Conservation (phyloP, 2,113 vertebrate species). For the Pomatostomus ruficeps region DNA sequence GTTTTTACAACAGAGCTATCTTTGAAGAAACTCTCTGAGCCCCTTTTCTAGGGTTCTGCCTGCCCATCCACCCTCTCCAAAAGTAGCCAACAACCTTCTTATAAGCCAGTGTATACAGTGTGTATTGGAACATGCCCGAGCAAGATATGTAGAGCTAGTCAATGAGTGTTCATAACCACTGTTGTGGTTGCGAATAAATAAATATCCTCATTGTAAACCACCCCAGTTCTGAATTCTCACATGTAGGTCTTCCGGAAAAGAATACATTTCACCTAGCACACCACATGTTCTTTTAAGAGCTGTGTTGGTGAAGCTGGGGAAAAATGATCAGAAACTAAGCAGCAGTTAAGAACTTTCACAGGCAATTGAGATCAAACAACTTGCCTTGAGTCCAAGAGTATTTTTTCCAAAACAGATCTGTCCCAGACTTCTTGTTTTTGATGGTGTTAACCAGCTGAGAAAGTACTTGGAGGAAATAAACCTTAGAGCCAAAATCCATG, state of each 20-base stretch:
- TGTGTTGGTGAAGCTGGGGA: neutral
- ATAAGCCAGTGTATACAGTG: neutral
- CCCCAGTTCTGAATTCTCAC: neutral
- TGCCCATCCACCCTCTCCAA: neutral
- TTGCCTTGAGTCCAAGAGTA: neutral
- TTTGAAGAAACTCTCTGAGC: neutral
- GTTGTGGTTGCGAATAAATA: neutral
- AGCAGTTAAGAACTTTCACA: neutral
- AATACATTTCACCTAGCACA: neutral
- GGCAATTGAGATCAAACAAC: neutral
- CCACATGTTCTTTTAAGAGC: neutral
- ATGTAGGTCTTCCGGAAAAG: neutral
- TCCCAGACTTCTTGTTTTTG: neutral
- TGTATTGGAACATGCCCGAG: neutral
- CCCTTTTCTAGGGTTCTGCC: neutral
- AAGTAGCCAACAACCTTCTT: neutral
- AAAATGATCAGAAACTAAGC: neutral
- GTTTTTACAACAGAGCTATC: neutral
- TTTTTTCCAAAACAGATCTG: neutral
- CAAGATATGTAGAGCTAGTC: neutral
- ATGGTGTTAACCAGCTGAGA: neutral
- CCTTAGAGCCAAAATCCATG: neutral
- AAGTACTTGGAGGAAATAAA: neutral
- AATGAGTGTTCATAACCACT: neutral
- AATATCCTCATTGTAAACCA: neutral